Percentiles rank a stretch among this genome's conserved stretches.
Evolutionary conservation across 2,888 invertebrate species (phyloP).

Genomic region (Rhogogaster chlorosoma): DNA sequence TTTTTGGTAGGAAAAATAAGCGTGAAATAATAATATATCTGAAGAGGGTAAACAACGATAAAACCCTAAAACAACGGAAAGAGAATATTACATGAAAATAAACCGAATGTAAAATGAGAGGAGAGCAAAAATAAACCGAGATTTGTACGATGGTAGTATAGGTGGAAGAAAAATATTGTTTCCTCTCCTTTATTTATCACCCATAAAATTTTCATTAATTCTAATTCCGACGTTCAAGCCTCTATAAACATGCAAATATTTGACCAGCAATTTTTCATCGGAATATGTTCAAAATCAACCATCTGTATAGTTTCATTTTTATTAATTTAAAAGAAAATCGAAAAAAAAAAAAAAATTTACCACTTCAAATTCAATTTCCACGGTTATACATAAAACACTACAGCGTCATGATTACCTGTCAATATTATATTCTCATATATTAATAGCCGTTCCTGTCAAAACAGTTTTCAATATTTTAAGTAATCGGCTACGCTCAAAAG

Average conservation of each 20-base stretch:
- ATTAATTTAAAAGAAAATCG: neutral
- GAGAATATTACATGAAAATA: conserved; percentile 15
- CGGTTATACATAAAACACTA: neutral
- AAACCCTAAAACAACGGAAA: conserved; percentile 1
- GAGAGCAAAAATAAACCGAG: neutral
- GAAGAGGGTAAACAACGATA: conserved; percentile 5
- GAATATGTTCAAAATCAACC: neutral
- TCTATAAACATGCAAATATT: neutral
- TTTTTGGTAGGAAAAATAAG: neutral
- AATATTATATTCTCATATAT: conserved; percentile 1
- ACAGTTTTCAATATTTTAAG: neutral
- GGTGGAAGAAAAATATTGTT: neutral
- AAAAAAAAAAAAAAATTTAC: neutral
- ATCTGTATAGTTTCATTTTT: neutral
- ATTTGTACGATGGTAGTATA: neutral
- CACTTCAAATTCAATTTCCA: neutral
- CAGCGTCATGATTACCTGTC: neutral
- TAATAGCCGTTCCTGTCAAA: neutral
- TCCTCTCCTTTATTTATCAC: neutral
- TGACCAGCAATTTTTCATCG: neutral
- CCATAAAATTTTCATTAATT: neutral
- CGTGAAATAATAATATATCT: neutral
- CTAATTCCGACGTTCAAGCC: neutral
- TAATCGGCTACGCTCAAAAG: neutral
- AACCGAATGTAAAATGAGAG: neutral